phyloP scores from a whole-genome alignment of 2,113 vertebrate species.

The Larimichthys polyactis region DNA sequence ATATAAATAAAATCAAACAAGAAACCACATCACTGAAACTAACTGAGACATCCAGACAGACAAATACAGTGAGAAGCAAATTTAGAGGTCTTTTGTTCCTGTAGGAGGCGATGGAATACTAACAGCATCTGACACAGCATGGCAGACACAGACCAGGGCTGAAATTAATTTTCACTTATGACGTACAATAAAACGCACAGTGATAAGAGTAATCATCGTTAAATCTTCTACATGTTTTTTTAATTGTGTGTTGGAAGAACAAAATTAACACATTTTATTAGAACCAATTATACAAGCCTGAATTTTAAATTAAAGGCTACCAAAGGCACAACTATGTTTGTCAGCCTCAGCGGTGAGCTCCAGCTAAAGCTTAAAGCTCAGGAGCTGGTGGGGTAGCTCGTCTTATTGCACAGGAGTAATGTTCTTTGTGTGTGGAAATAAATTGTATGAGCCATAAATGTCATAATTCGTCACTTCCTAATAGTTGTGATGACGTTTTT shows the following conservation, averaged over 20 bases:
- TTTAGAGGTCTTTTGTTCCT: constrained; percentile 51
- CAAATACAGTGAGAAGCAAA: constrained; percentile 19
- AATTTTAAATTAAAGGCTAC: neutral
- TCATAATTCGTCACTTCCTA: constrained; percentile 70
- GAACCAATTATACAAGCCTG: neutral
- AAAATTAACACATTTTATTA: neutral
- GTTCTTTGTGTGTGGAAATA: constrained; percentile 63
- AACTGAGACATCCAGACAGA: constrained; percentile 22
- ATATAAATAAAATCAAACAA: constrained; percentile 30
- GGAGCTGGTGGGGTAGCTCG: neutral
- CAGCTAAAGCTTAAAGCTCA: constrained; percentile 21
- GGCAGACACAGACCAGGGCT: constrained; percentile 34
- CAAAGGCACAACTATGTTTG: neutral
- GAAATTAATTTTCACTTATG: constrained; percentile 23
- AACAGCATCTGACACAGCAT: constrained; percentile 57
- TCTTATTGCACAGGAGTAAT: constrained; percentile 53
- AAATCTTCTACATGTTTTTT: neutral
- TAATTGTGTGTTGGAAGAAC: neutral
- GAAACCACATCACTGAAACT: constrained; percentile 22
- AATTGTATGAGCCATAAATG: constrained; percentile 70
- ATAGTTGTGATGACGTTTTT: constrained; percentile 75
- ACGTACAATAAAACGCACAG: constrained; percentile 4
- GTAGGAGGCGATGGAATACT: constrained; percentile 33
- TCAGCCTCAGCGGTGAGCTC: constrained; percentile 11
- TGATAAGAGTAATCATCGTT: neutral